Evolutionary conservation across 2,113 vertebrate species (phyloP).

Genomic region (Thinocorus orbignyianus): DNA sequence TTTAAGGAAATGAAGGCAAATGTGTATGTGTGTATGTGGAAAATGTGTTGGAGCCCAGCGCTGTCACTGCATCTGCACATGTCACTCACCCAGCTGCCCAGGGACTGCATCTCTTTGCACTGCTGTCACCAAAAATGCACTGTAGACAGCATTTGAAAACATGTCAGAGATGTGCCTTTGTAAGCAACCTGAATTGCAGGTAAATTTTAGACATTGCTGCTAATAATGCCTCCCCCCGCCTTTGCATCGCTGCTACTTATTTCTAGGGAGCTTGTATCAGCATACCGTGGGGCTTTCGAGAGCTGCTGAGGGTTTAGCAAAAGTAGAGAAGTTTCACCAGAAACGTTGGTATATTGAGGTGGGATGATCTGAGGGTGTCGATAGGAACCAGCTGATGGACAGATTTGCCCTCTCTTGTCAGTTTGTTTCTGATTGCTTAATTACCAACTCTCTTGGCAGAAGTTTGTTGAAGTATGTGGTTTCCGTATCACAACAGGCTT

Average conservation of each 20-base stretch:
- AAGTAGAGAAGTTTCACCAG: neutral
- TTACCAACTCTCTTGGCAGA: conserved; percentile 47
- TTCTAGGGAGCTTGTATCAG: neutral
- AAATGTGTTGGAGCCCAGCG: neutral
- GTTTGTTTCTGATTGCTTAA: conserved; percentile 67
- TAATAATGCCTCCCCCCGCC: neutral
- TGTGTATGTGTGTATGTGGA: neutral
- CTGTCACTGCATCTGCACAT: conserved; percentile 19
- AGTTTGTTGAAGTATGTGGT: conserved; percentile 51
- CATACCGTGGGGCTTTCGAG: neutral
- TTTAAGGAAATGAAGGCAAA: conserved; percentile 50
- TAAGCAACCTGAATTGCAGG: conserved; percentile 29
- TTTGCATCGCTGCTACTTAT: neutral
- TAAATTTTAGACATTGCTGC: neutral
- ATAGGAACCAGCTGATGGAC: conserved; percentile 66
- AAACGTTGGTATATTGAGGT: neutral
- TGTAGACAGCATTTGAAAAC: neutral
- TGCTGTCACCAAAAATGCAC: conserved; percentile 37
- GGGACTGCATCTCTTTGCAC: neutral
- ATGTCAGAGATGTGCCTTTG: neutral
- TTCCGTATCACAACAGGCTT: neutral
- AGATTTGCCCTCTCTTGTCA: conserved; percentile 46
- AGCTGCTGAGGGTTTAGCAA: neutral
- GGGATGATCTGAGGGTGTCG: neutral
- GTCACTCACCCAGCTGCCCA: neutral